Conservation (phyloP, 2,888 invertebrate genomes). For the Oasisia sp. region DNA sequence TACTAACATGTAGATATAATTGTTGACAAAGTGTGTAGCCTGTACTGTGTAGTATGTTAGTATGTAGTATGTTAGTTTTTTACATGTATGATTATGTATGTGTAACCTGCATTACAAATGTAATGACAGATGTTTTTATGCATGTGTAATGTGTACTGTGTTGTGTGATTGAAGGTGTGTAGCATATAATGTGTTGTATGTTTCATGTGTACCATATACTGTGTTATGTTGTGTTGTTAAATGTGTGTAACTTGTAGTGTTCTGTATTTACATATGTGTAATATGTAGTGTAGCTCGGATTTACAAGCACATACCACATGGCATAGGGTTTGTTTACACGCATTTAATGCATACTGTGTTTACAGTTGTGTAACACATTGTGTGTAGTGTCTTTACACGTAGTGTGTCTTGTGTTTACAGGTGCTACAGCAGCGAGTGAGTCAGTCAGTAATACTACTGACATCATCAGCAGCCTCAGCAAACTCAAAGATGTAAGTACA, state of each 20-base stretch:
- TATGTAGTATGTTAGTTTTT: too few species aligned
- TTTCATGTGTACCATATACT: background rate
- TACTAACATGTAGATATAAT: too few species aligned
- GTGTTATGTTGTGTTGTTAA: background rate
- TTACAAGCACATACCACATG: background rate
- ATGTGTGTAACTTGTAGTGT: background rate
- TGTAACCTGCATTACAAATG: too few species aligned
- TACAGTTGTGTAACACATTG: background rate
- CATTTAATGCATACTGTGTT: background rate
- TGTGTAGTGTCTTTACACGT: background rate
- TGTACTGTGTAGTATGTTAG: too few species aligned
- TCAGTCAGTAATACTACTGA: background rate
- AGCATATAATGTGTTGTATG: background rate
- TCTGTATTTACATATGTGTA: background rate
- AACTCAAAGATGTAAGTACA: slow-evolving; percentile 6
- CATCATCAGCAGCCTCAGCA: background rate
- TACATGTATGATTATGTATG: too few species aligned
- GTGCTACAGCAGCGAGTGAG: background rate
- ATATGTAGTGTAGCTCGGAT: background rate
- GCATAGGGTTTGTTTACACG: background rate
- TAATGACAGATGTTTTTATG: too few species aligned
- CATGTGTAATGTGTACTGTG: too few species aligned
- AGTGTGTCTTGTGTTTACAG: background rate
- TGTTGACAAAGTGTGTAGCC: too few species aligned
- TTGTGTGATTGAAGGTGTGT: background rate